Conservation (phyloP, 2,797 vertebrate species). For the Lindbergichthys nudifrons region DNA sequence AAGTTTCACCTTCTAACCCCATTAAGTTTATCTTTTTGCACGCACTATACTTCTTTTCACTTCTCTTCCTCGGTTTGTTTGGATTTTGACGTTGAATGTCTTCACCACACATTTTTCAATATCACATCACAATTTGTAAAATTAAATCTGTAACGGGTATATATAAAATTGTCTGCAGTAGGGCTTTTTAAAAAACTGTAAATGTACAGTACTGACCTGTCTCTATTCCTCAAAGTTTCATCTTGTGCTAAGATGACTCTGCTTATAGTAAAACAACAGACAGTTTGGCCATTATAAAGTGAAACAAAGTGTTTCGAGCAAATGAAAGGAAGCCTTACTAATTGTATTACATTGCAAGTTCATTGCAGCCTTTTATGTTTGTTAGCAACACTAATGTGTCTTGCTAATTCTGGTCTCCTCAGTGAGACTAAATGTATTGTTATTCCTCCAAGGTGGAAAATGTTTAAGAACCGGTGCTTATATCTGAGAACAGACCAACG, state of each 20-base stretch:
- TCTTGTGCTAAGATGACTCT: conserved; percentile 52
- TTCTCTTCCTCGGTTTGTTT: background rate
- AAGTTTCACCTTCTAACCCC: background rate
- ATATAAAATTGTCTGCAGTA: background rate
- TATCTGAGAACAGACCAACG: conserved; percentile 7
- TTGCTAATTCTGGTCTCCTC: background rate
- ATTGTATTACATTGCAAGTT: background rate
- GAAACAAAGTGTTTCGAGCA: background rate
- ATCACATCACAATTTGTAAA: background rate
- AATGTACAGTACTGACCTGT: too few relatives aligned
- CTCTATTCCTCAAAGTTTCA: conserved; percentile 19
- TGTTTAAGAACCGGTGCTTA: background rate
- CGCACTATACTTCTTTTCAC: background rate
- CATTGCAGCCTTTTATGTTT: background rate
- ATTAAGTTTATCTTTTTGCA: too few relatives aligned
- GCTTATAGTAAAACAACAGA: conserved; percentile 5
- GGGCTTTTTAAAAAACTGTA: background rate
- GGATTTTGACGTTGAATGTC: background rate
- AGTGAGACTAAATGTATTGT: background rate
- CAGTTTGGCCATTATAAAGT: background rate
- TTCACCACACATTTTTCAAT: background rate
- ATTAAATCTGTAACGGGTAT: background rate
- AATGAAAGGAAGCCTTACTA: background rate
- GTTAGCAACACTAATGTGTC: background rate
- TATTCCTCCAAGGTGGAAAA: background rate